Conservation (phyloP, 2,797 vertebrate genomes). For the Tragelaphus eurycerus region DNA sequence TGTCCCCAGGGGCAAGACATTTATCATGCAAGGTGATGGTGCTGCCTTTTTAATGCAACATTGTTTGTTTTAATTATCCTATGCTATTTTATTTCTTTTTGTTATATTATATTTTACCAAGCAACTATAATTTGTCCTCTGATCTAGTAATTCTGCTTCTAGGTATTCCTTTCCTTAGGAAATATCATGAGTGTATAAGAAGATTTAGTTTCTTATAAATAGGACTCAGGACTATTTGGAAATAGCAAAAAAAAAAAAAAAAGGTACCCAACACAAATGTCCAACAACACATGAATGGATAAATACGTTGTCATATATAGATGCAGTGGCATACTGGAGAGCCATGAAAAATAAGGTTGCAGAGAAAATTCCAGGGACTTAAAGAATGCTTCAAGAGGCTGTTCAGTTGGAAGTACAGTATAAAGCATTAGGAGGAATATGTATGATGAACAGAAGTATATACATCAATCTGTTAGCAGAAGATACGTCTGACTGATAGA, state of each 20-base stretch:
- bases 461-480: not conserved
- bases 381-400: not conserved
- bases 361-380: not conserved
- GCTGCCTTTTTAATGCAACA: not conserved
- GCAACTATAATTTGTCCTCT: not conserved
- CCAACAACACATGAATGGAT: not conserved
- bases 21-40: accelerated
- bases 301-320: not conserved
- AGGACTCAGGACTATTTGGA: not conserved
- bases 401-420: not conserved
- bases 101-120: not conserved
- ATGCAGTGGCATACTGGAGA: not conserved
- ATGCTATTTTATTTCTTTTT: not conserved
- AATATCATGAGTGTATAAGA: not conserved
- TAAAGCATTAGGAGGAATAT: not conserved
- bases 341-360: not conserved
- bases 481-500: not conserved
- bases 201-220: not conserved
- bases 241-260: not conserved
- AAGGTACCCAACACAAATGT: not conserved
- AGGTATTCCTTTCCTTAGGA: not conserved
- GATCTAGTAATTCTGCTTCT: not conserved
- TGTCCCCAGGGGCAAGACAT: accelerated
- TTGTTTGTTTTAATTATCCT: not conserved
- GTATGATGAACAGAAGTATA: not conserved